Base-by-base conservation (phyloP, 2,888 invertebrate genomes). In the Meta bourneti region DNA sequence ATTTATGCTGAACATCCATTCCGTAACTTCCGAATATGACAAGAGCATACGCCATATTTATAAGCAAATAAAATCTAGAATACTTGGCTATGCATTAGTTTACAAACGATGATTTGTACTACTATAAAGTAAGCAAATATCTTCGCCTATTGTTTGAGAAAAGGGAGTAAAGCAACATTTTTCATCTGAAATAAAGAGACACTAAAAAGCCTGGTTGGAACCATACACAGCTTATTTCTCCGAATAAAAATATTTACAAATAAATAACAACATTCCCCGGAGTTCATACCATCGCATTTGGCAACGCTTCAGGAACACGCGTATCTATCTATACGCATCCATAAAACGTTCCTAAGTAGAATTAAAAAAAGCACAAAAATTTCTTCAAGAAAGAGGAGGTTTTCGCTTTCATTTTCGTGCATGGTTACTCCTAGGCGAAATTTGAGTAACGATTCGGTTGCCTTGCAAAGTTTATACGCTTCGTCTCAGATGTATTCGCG, bases 91-190 rank as follows among this genome's bases (percentile, higher is more conserved):
- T 13, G 61, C 54, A 34, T 54, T 74, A 84, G 74, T 84, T 84
- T 84, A 84, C 84, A 84, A 54, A 48, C 84, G 34, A 84, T 84
- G 84, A 84, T 84, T 84, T 84, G 84, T 84, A 16, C 54, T 54
- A 9, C 52, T 74, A 52, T 52, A 49, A 19, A 20, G 54, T 34
- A 74, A 54, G 74, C 34, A 74, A 71, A 72, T n/a, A 75, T 20
- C 48, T 9, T n/a, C 75, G 16, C 84, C 83, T 54, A 20, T 75
- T 84, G 74, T 52, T 84, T 48, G 20, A 9, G 20, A 51, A 74
- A 20, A 75, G 7, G 54, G 52, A 52, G 20, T 19, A 7, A 51
- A 72, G n/a, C n/a, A 72, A 82, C 16, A 0, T 7, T 9, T 51
- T 84, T 74, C 74, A 34, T 84, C 84, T 54, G 54, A 84, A 75